Base-by-base conservation (phyloP, 2,888 invertebrate genomes). In the Sminthurides aquaticus region DNA sequence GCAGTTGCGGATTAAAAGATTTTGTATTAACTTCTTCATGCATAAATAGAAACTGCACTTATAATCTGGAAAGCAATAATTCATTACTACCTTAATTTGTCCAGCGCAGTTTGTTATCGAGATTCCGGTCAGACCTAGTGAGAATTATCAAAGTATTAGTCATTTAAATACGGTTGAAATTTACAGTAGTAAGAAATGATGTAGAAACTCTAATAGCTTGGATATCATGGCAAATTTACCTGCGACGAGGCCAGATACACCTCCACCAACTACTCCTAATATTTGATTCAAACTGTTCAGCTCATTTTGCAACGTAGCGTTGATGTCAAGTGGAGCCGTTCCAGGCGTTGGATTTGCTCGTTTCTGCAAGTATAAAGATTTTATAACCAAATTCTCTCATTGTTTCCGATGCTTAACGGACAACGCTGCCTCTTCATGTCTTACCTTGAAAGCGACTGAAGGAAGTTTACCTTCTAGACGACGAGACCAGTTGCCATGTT, bases 41-140 rank as follows among this genome's bases (percentile, higher is more conserved):
- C 49, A n/a, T 49, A 28, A 11, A 26, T 49, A 24, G 43, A 34
- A 34, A 34, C 15, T 15, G 5, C 15, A 34, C 43, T 34, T 34
- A 11, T 34, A 11, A 15, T 48, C 3, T 49, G 27, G 2, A 60
- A 25, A 60, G 24, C 20, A 27, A 24, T 3, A 55, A 3, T 29
- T 34, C 2, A 55, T 24, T 26, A 22, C 5, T 49, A 71, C 71
- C 65, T 71, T 69, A 11, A 71, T 43, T 18, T 64, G 58, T 55
- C 48, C 34, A 5, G 64, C 71, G 60, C 71, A 71, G 29, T 71
- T 67, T 8, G 68, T 67, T 15, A 69, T 66, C 3, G 69, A 68
- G 57, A 70, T 57, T 3, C 71, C 71, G 15, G 71, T 68, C 1
- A 69, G 56, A 8, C 69, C 71, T 67, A n/a, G n/a, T 64, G 62